phyloP scores from a whole-genome alignment of 2,888 invertebrate species.

The Nebria salina region DNA sequence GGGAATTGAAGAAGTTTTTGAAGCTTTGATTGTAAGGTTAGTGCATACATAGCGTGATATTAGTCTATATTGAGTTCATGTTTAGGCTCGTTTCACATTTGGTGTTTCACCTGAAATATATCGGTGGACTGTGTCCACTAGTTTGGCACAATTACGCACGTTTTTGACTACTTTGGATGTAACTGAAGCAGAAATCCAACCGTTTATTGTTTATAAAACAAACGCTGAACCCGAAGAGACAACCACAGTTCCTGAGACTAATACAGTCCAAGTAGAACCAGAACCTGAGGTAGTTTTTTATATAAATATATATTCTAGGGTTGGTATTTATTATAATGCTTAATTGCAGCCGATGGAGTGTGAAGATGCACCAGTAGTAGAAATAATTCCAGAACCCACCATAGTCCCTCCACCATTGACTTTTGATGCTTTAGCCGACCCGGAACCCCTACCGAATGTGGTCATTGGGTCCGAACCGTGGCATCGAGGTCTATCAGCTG shows the following conservation, averaged over 20 bases:
- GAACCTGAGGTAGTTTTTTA: conserved; percentile 53
- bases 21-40: conserved; percentile 59
- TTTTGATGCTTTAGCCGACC: conserved; percentile 47
- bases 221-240: conserved; percentile 49
- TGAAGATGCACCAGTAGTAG: conserved; percentile 57
- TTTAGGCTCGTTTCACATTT: conserved; percentile 56
- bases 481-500: conserved; percentile 71
- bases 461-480: conserved; percentile 68
- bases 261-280: conserved; percentile 49
- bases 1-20: conserved; percentile 60
- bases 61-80: conserved; percentile 5
- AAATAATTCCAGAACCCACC: conserved; percentile 51
- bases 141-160: conserved; percentile 54
- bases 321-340: background rate
- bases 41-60: conserved; percentile 10
- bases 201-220: conserved; percentile 56
- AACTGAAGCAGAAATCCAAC: conserved; percentile 55
- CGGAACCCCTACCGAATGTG: conserved; percentile 64
- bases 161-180: conserved; percentile 55
- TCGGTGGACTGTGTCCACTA: conserved; percentile 57
- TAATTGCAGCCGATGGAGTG: conserved; percentile 60
- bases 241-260: conserved; percentile 43
- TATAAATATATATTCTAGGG: no score
- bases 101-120: conserved; percentile 57
- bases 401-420: conserved; percentile 16